Conservation (phyloP, 2,888 invertebrate genomes). For the Megalurothrips usitatus region DNA sequence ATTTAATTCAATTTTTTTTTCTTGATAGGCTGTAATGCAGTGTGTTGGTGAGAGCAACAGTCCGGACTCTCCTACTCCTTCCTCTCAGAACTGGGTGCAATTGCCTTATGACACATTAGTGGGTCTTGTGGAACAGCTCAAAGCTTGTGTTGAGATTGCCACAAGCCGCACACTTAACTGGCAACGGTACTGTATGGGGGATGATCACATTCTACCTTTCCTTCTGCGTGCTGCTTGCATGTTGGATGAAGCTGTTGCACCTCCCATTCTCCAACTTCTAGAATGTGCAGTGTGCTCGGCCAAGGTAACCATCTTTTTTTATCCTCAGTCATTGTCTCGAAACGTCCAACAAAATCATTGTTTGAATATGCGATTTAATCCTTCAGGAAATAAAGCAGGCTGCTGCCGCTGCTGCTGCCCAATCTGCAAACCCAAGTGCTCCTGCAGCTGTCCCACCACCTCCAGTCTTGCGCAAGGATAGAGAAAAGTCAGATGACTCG, state of each 20-base stretch:
- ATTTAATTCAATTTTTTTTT: conserved; percentile 38
- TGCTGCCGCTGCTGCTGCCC: conserved; percentile 26
- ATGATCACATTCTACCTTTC: conserved; percentile 73
- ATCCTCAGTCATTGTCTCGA: neutral
- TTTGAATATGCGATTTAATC: neutral
- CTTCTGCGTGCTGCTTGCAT: conserved; percentile 73
- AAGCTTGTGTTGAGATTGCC: conserved; percentile 90
- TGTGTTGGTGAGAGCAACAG: conserved; percentile 33
- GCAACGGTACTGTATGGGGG: conserved; percentile 80
- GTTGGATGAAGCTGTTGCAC: conserved; percentile 84
- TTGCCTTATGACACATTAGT: conserved; percentile 80
- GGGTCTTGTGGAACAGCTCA: conserved; percentile 88
- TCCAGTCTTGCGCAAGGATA: conserved; percentile 50
- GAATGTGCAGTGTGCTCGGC: conserved; percentile 79
- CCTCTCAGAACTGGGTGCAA: neutral
- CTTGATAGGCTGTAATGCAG: conserved; percentile 48
- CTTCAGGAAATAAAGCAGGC: conserved; percentile 12
- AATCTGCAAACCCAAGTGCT: neutral
- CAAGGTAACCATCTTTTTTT: conserved; percentile 35
- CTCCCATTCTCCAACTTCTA: conserved; percentile 82
- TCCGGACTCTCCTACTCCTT: conserved; percentile 25
- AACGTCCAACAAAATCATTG: neutral
- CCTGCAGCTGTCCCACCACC: conserved; percentile 2
- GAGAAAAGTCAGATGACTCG: conserved; percentile 64
- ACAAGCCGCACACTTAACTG: conserved; percentile 88